Evolutionary conservation across 2,888 invertebrate genomes (phyloP).

Genomic region (Ophion obscuratus): DNA sequence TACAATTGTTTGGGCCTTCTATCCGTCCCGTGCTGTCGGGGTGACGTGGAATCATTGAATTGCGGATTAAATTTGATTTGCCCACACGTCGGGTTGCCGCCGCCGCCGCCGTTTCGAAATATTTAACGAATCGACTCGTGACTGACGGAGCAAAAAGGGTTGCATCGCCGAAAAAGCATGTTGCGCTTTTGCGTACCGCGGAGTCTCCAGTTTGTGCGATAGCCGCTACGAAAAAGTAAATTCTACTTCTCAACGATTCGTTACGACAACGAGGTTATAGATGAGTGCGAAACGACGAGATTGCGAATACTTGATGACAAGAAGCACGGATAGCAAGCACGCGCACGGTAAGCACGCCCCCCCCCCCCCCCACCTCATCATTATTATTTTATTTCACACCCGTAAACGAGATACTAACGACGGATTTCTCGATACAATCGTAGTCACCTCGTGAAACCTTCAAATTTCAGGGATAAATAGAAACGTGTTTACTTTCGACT

Average conservation of each 20-base stretch:
- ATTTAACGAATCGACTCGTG: background rate
- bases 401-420: too few relatives aligned
- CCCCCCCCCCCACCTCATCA: background rate
- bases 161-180: constrained; percentile 4
- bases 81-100: constrained; percentile 24
- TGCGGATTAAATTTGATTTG: background rate
- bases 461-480: too few relatives aligned
- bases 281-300: constrained; percentile 28
- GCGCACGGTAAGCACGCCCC: constrained; percentile 51
- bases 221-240: background rate
- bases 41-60: background rate
- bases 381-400: background rate
- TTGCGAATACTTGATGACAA: constrained; percentile 34
- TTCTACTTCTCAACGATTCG: constrained; percentile 1
- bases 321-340: constrained; percentile 34
- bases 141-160: background rate
- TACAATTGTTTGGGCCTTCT: background rate
- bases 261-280: constrained; percentile 14
- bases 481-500: too few relatives aligned
- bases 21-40: constrained; percentile 2
- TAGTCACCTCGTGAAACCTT: too few relatives aligned
- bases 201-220: constrained; percentile 16
- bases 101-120: background rate
- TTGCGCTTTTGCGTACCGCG: constrained; percentile 3
- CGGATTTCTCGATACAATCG: too few relatives aligned